phyloP scores from a whole-genome alignment of 2,797 vertebrate genomes.

The Paramormyrops hopkinsi region DNA sequence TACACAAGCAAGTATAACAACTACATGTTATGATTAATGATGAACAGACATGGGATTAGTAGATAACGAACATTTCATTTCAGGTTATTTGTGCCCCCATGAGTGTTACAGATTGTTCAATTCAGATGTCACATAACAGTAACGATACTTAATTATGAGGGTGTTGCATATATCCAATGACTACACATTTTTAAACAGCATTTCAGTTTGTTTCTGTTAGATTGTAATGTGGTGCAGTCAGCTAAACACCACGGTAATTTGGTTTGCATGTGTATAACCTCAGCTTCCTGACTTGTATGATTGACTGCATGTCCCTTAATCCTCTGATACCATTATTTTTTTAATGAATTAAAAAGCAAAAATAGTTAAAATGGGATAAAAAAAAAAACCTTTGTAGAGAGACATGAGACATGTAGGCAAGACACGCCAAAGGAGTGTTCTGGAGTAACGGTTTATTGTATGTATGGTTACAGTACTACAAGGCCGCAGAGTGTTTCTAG shows the following conservation, averaged over 20 bases:
- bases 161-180: neutral
- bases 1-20: neutral
- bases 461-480: neutral
- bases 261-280: neutral
- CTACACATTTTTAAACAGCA: neutral
- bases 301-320: neutral
- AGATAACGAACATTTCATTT: neutral
- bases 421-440: neutral
- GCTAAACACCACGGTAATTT: neutral
- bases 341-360: neutral
- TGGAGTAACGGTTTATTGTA: slow-evolving; percentile 1
- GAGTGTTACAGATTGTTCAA: neutral
- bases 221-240: neutral
- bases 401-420: neutral
- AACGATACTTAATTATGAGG: neutral
- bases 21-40: neutral
- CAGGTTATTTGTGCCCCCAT: neutral
- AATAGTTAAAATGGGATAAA: neutral
- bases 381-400: neutral
- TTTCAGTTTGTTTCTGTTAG: neutral
- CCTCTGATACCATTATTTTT: neutral
- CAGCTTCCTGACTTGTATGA: neutral
- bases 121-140: neutral
- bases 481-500: neutral
- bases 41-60: neutral